A percentile compares a stretch with the other conserved stretches of the same genome.
These are phyloP conservation scores for Dromas ardeola DNA, from an alignment of 2,113 vertebrate genomes.

Conservation along the genomic window DNA sequence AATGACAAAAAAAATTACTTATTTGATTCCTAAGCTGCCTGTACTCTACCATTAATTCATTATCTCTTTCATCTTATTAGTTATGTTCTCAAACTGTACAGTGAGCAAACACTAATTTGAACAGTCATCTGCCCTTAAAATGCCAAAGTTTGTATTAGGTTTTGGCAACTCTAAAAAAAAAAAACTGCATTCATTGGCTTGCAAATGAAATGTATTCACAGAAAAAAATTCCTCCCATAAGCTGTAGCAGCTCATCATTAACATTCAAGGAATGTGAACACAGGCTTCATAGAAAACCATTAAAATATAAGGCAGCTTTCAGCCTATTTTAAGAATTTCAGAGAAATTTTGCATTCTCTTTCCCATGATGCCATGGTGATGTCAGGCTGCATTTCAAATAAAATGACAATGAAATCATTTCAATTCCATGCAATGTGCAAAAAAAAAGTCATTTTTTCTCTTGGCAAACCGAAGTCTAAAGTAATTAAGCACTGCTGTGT, in stretches of 20 bases:
- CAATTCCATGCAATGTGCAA: constrained; percentile 78
- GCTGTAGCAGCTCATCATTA: constrained; percentile 74
- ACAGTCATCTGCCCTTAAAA: constrained; percentile 49
- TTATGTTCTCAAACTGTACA: not conserved
- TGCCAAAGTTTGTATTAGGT: constrained; percentile 10
- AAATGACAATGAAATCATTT: constrained; percentile 85
- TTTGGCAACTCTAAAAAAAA: not conserved
- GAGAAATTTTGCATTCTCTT: constrained; percentile 78
- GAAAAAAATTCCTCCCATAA: constrained; percentile 66
- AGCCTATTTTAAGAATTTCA: constrained; percentile 81
- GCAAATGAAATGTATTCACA: constrained; percentile 57
- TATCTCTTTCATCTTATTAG: constrained; percentile 50
- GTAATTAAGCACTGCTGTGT: constrained; percentile 87
- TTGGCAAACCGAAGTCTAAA: constrained; percentile 83
- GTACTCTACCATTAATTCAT: constrained; percentile 35
- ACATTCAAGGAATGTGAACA: constrained; percentile 76
- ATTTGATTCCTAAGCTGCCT: constrained; percentile 31
- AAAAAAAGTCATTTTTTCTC: constrained; percentile 80
- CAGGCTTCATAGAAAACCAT: constrained; percentile 69
- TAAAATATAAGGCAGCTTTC: constrained; percentile 77
- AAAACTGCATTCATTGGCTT: constrained; percentile 20
- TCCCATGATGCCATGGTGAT: constrained; percentile 80
- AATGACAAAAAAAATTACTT: constrained; percentile 43
- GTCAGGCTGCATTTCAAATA: constrained; percentile 81
- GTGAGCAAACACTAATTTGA: constrained; percentile 43